phyloP scores from a whole-genome alignment of 2,888 invertebrate species.

The Meganola albula region DNA sequence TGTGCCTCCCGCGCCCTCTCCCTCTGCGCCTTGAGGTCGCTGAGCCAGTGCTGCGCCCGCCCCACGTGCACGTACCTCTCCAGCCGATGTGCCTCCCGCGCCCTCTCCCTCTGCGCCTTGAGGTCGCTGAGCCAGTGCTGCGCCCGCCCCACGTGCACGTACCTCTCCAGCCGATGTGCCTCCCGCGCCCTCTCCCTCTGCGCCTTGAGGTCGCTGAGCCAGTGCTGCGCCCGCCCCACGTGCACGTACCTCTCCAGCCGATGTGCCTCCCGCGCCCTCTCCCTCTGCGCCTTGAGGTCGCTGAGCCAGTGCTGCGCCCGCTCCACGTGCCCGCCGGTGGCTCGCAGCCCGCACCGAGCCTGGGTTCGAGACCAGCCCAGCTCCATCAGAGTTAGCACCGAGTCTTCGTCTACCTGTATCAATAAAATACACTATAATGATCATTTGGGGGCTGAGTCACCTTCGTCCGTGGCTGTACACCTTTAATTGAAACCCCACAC shows the following conservation, averaged over 20 bases:
- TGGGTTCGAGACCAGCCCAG: conserved; percentile 82
- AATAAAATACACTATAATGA: too few species aligned
- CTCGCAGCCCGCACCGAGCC: conserved; percentile 82
- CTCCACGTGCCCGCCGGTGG: conserved; percentile 63
- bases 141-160: neutral
- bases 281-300: conserved; percentile 69
- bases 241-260: conserved; percentile 19
- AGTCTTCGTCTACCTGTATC: conserved; percentile 56
- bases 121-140: neutral
- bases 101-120: neutral
- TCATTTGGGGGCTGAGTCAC: too few species aligned
- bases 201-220: conserved; percentile 53
- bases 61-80: neutral
- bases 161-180: neutral
- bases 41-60: neutral
- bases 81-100: neutral
- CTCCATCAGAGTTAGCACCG: conserved; percentile 50
- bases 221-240: neutral
- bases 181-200: conserved; percentile 32
- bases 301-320: conserved; percentile 82
- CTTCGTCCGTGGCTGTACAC: too few species aligned
- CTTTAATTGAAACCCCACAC: too few species aligned
- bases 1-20: neutral
- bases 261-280: conserved; percentile 47
- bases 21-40: neutral